phyloP scores from a whole-genome alignment of 2,888 invertebrate genomes.

The Rhamnusium bicolor region DNA sequence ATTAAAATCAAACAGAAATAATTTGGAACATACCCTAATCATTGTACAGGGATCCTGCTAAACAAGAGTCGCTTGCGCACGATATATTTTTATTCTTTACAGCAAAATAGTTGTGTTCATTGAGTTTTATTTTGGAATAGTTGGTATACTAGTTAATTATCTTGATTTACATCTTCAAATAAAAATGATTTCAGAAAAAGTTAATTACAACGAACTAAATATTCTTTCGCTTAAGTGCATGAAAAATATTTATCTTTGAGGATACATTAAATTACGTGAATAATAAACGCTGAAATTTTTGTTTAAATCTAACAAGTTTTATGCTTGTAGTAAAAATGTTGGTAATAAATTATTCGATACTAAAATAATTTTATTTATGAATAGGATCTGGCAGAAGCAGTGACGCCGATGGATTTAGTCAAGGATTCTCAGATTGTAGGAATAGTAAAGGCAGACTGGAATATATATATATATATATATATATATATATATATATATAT shows the following conservation, averaged over 20 bases:
- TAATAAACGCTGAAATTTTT: neutral
- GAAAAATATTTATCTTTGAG: neutral
- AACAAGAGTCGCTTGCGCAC: slow-evolving; percentile 25
- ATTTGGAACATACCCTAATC: slow-evolving; percentile 7
- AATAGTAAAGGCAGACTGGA: too few species aligned
- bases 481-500: too few species aligned
- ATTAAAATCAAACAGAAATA: slow-evolving; percentile 2
- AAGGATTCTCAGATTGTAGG: too few species aligned
- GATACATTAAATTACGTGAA: neutral
- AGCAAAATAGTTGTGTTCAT: slow-evolving; percentile 32
- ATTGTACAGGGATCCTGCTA: slow-evolving; percentile 6
- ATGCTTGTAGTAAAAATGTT: neutral
- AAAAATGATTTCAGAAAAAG: neutral
- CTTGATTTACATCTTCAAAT: slow-evolving; percentile 3
- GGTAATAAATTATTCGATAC: neutral
- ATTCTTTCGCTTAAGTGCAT: neutral
- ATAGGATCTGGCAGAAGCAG: neutral
- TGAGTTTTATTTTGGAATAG: slow-evolving; percentile 33
- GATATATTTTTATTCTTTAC: slow-evolving; percentile 21
- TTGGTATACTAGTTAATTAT: slow-evolving; percentile 10
- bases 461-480: too few species aligned
- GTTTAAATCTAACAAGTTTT: neutral
- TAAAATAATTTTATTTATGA: neutral
- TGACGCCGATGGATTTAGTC: neutral
- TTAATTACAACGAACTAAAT: neutral